Base-by-base conservation (phyloP, 2,113 vertebrate species). In the Xenus cinereus region DNA sequence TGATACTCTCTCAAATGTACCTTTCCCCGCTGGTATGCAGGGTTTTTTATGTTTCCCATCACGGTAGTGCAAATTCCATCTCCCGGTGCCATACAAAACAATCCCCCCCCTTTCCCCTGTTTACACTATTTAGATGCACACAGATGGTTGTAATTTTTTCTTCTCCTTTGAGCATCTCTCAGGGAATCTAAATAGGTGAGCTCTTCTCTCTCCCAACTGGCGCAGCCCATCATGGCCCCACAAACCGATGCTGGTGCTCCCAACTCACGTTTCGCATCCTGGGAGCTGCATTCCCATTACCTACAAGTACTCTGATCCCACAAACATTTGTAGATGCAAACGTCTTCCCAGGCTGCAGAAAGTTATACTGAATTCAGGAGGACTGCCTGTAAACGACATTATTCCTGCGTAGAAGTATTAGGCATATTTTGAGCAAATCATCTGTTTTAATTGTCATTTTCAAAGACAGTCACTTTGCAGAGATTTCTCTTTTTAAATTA, bases 371-470 rank as follows among this genome's bases (percentile, higher is more conserved):
- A 89, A 67, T 87, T 72, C 81, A 27, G 73, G 75, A 90, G 75
- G 3, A 4, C 89, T 82, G 84, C 43, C 80, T 75, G 39, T 48
- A 59, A 91, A 67, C 17, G 75, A 15, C 35, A 56, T 37, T 71
- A 53, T n/a, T 51, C 56, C 51, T 81, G 43, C 30, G 62, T 15
- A 78, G 69, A 62, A 84, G 30, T 63, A 76, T 68, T 43, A 82
- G 64, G 33, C 39, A 7, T 48, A n/a, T 94, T 89, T 18, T 41
- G 84, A 89, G 89, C 66, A 93, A 95, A 87, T 72, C 2, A 78
- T 67, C 77, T 60, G 26, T 89, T 94, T 93, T 94, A 96, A 96
- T 95, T 95, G 95, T 63, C 67, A 26, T 87, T 81, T 95, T 87
- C 74, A 43, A 87, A 94, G 64, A 39, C 73, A 89, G 86, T 41